Conservation (phyloP, 2,888 invertebrate species). For the Epinotia bilunana region DNA sequence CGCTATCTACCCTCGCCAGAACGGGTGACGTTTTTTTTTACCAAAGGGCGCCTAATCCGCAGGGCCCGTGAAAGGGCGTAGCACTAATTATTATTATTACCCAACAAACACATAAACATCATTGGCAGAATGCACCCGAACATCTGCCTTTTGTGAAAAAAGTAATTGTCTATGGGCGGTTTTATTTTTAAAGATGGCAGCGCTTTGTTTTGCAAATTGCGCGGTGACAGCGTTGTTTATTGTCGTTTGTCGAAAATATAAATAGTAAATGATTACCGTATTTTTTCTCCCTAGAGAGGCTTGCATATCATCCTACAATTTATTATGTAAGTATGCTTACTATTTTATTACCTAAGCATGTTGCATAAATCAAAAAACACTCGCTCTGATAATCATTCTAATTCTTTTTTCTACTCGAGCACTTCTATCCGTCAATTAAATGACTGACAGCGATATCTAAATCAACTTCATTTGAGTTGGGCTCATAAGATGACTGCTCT, state of each 20-base stretch:
- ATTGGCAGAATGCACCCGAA: constrained; percentile 59
- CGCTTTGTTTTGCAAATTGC: constrained; percentile 42
- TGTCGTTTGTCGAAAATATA: neutral
- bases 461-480: no score
- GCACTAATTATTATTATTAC: constrained; percentile 63
- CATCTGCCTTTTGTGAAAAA: constrained; percentile 69
- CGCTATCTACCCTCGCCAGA: constrained; percentile 66
- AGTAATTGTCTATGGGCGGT: constrained; percentile 53
- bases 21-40: constrained; percentile 57
- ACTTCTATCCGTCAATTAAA: no score
- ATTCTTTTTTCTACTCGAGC: no score
- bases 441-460: no score
- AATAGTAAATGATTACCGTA: neutral
- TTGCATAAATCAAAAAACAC: neutral
- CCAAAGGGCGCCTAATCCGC: constrained; percentile 59
- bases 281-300: neutral
- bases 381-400: no score
- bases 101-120: constrained; percentile 48
- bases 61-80: constrained; percentile 57
- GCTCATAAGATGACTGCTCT: no score
- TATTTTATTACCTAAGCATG: neutral
- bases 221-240: constrained; percentile 14
- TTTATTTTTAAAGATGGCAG: constrained; percentile 42
- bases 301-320: neutral
- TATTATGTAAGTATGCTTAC: neutral